Conservation (phyloP, 1,140 invertebrate species). For the Drepana arcuata region DNA sequence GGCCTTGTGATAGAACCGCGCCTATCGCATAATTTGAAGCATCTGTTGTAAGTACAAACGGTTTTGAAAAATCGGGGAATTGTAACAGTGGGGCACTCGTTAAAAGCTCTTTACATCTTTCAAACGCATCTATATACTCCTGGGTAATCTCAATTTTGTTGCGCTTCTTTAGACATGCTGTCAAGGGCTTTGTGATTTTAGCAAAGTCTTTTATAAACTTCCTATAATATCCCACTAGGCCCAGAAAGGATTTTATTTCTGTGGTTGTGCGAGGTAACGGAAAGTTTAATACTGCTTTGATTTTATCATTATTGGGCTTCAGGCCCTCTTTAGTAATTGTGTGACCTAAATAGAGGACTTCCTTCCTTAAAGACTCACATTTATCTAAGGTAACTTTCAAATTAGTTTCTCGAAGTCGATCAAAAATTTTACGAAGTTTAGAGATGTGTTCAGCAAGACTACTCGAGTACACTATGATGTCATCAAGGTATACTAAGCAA, state of each 20-base stretch:
- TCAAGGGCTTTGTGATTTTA: conserved; percentile 24
- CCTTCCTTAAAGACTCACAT: conserved; percentile 7
- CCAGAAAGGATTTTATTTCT: conserved; percentile 25
- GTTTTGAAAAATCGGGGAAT: conserved; percentile 18
- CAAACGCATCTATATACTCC: conserved; percentile 12
- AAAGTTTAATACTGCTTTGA: conserved; percentile 11
- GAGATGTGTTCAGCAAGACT: conserved; percentile 13
- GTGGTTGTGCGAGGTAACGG: conserved; percentile 8
- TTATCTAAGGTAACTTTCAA: conserved; percentile 10
- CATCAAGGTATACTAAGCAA: conserved; percentile 17
- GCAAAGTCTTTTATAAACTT: conserved; percentile 28
- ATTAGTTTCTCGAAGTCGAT: conserved; percentile 6
- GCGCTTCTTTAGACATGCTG: conserved; percentile 14
- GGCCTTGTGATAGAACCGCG: conserved; percentile 16
- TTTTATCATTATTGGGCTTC: conserved; percentile 16
- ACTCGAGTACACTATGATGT: conserved; percentile 15
- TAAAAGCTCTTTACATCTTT: conserved; percentile 21
- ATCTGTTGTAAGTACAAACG: conserved; percentile 20
- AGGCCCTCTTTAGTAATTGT: conserved; percentile 12
- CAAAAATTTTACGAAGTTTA: conserved; percentile 9
- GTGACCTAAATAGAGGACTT: conserved; percentile 12
- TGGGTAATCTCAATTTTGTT: conserved; percentile 10
- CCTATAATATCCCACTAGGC: conserved; percentile 33
- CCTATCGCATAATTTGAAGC: conserved; percentile 16
- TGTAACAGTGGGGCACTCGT: conserved; percentile 18